phyloP scores from a whole-genome alignment of 2,888 invertebrate species.

The Perdita meconis region DNA sequence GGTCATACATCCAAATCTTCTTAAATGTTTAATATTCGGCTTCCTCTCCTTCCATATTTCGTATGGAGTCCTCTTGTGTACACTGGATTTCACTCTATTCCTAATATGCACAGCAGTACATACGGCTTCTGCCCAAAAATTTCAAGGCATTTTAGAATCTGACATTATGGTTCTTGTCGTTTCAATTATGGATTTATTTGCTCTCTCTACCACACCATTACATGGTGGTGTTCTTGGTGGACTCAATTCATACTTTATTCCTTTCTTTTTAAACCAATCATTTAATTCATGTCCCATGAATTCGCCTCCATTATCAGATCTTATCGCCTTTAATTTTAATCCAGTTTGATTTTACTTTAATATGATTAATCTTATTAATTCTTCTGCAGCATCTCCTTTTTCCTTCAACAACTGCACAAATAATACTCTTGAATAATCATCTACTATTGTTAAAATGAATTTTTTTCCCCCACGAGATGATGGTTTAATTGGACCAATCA shows the following conservation, averaged over 20 bases:
- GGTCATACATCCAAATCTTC: conserved; percentile 24
- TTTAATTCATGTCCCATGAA: conserved; percentile 2
- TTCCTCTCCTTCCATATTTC: conserved; percentile 13
- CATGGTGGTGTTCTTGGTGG: neutral
- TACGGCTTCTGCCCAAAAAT: conserved; percentile 3
- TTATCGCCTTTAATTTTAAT: neutral
- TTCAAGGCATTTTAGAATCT: conserved; percentile 1
- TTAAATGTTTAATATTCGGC: conserved; percentile 11
- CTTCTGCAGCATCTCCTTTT: conserved; percentile 7
- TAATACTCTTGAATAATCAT: conserved; percentile 29
- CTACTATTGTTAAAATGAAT: conserved; percentile 24
- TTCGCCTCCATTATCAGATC: conserved; percentile 12
- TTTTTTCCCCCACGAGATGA: neutral
- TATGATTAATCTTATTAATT: conserved; percentile 19
- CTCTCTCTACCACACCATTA: conserved; percentile 20
- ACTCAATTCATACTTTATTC: conserved; percentile 8
- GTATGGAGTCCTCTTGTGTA: neutral
- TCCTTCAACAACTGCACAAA: conserved; percentile 6
- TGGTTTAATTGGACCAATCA: conserved; percentile 33
- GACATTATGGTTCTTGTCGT: conserved; percentile 6
- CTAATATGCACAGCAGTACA: neutral
- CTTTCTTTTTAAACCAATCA: neutral
- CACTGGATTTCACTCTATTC: conserved; percentile 13
- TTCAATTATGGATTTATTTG: conserved; percentile 6
- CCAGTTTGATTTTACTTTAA: conserved; percentile 18